Evolutionary conservation across 1,140 invertebrate genomes (phyloP).

Genomic region (Acromyrmex echinatior): DNA sequence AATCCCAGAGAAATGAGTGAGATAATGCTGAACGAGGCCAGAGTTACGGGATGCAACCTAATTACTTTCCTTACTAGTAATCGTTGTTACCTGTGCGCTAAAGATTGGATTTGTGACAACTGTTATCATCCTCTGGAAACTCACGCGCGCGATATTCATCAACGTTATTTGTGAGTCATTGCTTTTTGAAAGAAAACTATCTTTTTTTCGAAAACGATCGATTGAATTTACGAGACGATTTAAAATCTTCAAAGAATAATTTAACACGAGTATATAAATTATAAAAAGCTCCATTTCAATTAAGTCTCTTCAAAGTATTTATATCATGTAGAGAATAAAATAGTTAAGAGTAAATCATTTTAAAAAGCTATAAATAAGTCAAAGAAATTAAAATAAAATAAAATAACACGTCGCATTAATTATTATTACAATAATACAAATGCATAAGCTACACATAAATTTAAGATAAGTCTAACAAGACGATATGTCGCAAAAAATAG

Average conservation of each 20-base stretch:
- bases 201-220: background rate
- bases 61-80: slow-evolving; percentile 85
- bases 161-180: slow-evolving; percentile 78
- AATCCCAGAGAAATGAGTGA: slow-evolving; percentile 77
- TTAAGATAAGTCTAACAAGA: slow-evolving; percentile 14
- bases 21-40: slow-evolving; percentile 76
- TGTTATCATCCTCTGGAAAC: slow-evolving; percentile 76
- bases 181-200: background rate
- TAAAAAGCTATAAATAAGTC: background rate
- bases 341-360: too few relatives aligned
- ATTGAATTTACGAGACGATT: background rate
- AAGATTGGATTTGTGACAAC: slow-evolving; percentile 83
- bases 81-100: slow-evolving; percentile 82
- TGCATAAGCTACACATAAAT: background rate
- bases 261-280: slow-evolving; percentile 20
- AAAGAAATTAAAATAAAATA: background rate
- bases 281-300: background rate
- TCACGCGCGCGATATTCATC: slow-evolving; percentile 62
- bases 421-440: background rate
- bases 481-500: slow-evolving; percentile 12
- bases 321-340: background rate
- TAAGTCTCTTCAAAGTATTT: background rate
- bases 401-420: background rate
- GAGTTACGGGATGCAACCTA: slow-evolving; percentile 81
- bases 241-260: background rate